A percentile compares a stretch with the other conserved stretches of the same genome.
phyloP scores from a whole-genome alignment of 2,888 invertebrate genomes.

The Orchesella flavescens region DNA sequence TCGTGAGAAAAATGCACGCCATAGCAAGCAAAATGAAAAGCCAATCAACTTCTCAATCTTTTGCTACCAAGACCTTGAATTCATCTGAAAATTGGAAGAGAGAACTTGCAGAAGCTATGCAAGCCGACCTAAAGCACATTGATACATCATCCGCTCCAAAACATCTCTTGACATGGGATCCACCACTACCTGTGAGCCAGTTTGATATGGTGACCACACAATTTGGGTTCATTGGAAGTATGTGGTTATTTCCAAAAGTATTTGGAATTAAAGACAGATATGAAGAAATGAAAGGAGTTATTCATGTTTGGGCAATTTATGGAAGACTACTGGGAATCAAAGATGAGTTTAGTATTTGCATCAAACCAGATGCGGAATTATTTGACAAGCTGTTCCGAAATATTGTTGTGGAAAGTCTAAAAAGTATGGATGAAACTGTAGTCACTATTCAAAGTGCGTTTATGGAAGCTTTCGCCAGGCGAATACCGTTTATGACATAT shows the following conservation, averaged over 20 bases:
- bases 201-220: conserved; percentile 75
- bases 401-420: conserved; percentile 64
- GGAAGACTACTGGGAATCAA: conserved; percentile 66
- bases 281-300: conserved; percentile 54
- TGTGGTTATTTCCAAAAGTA: conserved; percentile 72
- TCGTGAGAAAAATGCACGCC: conserved; percentile 60
- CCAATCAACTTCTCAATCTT: conserved; percentile 21
- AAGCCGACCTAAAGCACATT: conserved; percentile 57
- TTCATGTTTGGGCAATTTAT: conserved; percentile 67
- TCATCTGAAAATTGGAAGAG: conserved; percentile 49
- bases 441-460: conserved; percentile 62
- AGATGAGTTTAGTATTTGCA: conserved; percentile 66
- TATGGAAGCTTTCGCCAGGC: conserved; percentile 50
- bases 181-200: conserved; percentile 73
- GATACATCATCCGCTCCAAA: conserved; percentile 51
- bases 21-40: conserved; percentile 39
- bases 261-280: conserved; percentile 57
- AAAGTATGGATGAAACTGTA: conserved; percentile 64
- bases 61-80: conserved; percentile 23
- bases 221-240: conserved; percentile 74
- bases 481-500: conserved; percentile 51
- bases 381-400: conserved; percentile 57
- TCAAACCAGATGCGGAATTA: conserved; percentile 54
- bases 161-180: conserved; percentile 64
- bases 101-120: conserved; percentile 55